Evolutionary conservation across 37 sponge, comb jelly and placozoan genomes (phyloP).

Genomic region (Haliclona indistincta): DNA sequence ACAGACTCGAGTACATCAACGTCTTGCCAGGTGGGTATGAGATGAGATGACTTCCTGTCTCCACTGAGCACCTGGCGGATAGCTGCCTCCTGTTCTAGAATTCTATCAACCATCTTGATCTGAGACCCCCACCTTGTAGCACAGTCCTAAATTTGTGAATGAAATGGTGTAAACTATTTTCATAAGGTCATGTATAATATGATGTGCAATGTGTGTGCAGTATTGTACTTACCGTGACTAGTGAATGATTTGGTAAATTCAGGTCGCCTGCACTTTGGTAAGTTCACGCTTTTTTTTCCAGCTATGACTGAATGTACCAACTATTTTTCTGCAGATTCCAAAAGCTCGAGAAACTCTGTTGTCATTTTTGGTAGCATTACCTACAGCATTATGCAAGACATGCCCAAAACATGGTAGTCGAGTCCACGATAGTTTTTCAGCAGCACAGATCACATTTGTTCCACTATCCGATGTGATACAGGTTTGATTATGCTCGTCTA

Average conservation of each 20-base stretch:
- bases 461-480: constrained; percentile 51
- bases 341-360: constrained; percentile 3
- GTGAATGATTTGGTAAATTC: background rate
- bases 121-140: constrained; percentile 42
- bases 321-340: constrained; percentile 15
- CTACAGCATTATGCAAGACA: constrained; percentile 24
- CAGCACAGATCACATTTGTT: constrained; percentile 20
- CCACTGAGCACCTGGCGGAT: constrained; percentile 23
- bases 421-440: background rate
- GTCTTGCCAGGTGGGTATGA: constrained; percentile 43
- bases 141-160: too few species aligned
- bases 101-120: constrained; percentile 27
- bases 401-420: constrained; percentile 47
- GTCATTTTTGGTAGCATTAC: constrained; percentile 20
- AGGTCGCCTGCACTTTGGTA: constrained; percentile 3
- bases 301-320: constrained; percentile 20
- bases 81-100: constrained; percentile 34
- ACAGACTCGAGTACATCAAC: constrained; percentile 24
- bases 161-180: too few species aligned
- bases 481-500: constrained; percentile 12
- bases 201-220: too few species aligned
- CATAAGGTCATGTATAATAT: too few species aligned
- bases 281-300: constrained; percentile 38
- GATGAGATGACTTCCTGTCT: constrained; percentile 39
- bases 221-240: background rate